Evolutionary conservation across 2,113 vertebrate genomes (phyloP), one percentile per base, ranked within the genome.

Genomic region (Etheostoma cragini): DNA sequence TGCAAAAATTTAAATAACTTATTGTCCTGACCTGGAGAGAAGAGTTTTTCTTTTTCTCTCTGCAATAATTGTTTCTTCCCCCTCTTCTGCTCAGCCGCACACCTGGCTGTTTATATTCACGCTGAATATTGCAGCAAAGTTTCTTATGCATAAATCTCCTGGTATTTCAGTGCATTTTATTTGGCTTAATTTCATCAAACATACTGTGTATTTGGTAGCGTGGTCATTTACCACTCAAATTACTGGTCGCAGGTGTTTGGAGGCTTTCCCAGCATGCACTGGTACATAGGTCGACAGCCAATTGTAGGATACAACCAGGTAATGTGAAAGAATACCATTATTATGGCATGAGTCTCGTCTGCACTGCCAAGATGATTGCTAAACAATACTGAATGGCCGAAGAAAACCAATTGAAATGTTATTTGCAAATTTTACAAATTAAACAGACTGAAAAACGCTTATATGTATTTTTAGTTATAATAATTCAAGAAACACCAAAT

Each of bases 1-100:
- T 14, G 22, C 46, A 62, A 80, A 84, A 67, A 52, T 74, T 62
- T 70, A 47, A 73, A 77, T 63, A 77, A 72, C 17, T 33, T 16
- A 50, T 72, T 4, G 60, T 57, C 26, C 42, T 60, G 68, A 75
- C 7, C 57, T 21, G 35, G 10, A 64, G 66, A 26, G 26, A 19
- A 5, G 15, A 38, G 5, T 52, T 56, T 72, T 57, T 50, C 17
- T 38, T 58, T 54, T 70, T 47, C 15, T 78, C 47, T 30, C 24
- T 42, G 46, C 19, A 1, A 7, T 24, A 11, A 5, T 26, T 24
- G 13, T 2, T 33, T 60, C 49, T 12, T 17, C 17, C 21, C 21
- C 33, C 22, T 42, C 47, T 22, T 71, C 24, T 24, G 17, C 16
- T 58, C 30, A 35, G 38, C 33, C 21, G 35, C 58, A 52, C 19